These are phyloP conservation scores for Chalcosyrphus nemorum DNA, from an alignment of 2,888 invertebrate genomes.

Conservation along the genomic window DNA sequence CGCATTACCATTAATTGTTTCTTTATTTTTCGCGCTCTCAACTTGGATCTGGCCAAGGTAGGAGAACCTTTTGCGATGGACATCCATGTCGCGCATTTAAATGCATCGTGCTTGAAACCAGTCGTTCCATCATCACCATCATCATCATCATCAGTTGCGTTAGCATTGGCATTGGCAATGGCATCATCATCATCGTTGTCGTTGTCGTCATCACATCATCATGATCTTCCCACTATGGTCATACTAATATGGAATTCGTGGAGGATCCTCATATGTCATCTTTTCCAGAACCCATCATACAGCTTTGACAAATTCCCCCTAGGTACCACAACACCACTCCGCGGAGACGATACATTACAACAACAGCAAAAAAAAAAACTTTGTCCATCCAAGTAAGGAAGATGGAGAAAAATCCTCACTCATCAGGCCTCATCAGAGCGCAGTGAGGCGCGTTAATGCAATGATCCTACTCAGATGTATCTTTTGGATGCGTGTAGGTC, in stretches of 20 bases:
- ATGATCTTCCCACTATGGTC: slow-evolving; percentile 73
- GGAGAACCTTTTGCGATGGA: slow-evolving; percentile 28
- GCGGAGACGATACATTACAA: neutral
- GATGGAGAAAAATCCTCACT: slow-evolving; percentile 45
- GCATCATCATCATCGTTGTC: slow-evolving; percentile 10
- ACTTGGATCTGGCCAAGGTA: slow-evolving; percentile 16
- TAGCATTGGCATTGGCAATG: slow-evolving; percentile 4
- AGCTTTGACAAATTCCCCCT: slow-evolving; percentile 76
- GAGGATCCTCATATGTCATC: slow-evolving; percentile 75
- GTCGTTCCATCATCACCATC: slow-evolving; percentile 37
- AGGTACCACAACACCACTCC: slow-evolving; percentile 45
- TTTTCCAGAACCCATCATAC: slow-evolving; percentile 75
- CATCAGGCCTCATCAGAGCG: slow-evolving; percentile 36
- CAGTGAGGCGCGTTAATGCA: slow-evolving; percentile 65
- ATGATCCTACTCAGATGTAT: slow-evolving; percentile 50
- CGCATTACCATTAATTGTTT: slow-evolving; percentile 73
- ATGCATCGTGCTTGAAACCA: slow-evolving; percentile 48
- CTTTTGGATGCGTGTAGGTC: slow-evolving; percentile 58
- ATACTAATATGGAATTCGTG: slow-evolving; percentile 73
- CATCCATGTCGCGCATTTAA: slow-evolving; percentile 67
- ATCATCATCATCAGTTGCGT: slow-evolving; percentile 21
- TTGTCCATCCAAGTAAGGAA: slow-evolving; percentile 15
- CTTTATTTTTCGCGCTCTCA: slow-evolving; percentile 70
- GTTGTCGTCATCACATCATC: slow-evolving; percentile 65
- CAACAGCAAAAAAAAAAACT: slow-evolving; percentile 26